These are phyloP conservation scores for Hyalella azteca DNA, from an alignment of 2,888 invertebrate species.

Conservation along the genomic window DNA sequence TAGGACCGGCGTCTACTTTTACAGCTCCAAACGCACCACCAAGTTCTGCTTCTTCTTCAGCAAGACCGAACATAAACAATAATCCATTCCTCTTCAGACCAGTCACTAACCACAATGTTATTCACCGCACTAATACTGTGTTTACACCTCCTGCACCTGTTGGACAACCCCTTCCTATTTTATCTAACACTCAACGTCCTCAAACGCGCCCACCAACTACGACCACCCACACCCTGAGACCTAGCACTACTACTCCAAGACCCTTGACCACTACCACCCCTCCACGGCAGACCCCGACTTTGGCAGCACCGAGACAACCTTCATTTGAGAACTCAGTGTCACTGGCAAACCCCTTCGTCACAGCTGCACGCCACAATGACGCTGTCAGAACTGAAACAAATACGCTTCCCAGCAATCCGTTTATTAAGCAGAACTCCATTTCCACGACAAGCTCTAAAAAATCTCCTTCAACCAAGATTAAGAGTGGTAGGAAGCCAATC, in stretches of 20 bases:
- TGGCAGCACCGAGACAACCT: slow-evolving; percentile 33
- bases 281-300: slow-evolving; percentile 9
- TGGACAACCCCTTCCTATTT: not conserved
- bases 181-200: not conserved
- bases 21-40: not conserved
- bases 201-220: not conserved
- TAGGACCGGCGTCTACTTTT: not conserved
- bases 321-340: not conserved
- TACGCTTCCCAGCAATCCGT: slow-evolving; percentile 30
- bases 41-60: not conserved
- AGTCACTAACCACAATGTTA: not conserved
- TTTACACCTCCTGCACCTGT: not conserved
- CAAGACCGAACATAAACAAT: not conserved
- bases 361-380: slow-evolving; percentile 21
- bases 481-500: slow-evolving; percentile 18
- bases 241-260: not conserved
- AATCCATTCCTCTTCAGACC: slow-evolving; percentile 19
- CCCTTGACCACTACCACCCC: slow-evolving; percentile 37
- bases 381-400: not conserved
- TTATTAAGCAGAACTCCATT: slow-evolving; percentile 38
- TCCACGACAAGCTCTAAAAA: slow-evolving; percentile 7
- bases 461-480: not conserved
- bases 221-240: slow-evolving; percentile 24
- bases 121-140: not conserved
- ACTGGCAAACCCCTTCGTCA: slow-evolving; percentile 7